Conservation (phyloP, 2,113 vertebrate genomes). For the Rallus limicola region DNA sequence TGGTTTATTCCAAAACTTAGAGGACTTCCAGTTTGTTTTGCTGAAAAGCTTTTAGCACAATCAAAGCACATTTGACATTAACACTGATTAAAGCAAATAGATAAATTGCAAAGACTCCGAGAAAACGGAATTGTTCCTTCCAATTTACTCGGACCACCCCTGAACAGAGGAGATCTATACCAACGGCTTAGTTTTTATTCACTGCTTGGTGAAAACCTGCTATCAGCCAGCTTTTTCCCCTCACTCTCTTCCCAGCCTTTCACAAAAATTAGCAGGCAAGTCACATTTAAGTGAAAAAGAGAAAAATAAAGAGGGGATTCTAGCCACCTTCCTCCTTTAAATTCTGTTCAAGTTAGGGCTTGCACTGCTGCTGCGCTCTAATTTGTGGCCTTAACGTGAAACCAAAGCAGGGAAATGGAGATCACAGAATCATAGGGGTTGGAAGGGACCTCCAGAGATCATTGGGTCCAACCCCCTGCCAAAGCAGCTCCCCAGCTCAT, state of each 20-base stretch:
- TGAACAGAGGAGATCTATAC: constrained; percentile 42
- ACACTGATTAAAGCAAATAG: constrained; percentile 26
- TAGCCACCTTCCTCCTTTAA: background rate
- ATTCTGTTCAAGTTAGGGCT: background rate
- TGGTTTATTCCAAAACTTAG: background rate
- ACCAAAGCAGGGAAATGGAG: background rate
- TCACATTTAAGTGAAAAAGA: background rate
- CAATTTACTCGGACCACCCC: constrained; percentile 5
- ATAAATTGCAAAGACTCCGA: background rate
- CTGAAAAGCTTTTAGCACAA: constrained; percentile 29
- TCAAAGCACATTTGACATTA: constrained; percentile 38
- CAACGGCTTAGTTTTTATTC: constrained; percentile 22
- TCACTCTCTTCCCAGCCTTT: background rate
- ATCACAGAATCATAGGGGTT: no score
- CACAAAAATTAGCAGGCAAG: background rate
- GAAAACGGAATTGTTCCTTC: background rate
- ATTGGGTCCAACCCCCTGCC: no score
- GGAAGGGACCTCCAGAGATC: no score
- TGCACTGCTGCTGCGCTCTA: background rate
- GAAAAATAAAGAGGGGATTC: background rate
- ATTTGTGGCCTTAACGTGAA: background rate
- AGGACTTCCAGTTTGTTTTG: background rate
- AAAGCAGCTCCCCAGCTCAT: no score
- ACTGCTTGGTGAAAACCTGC: constrained; percentile 4
- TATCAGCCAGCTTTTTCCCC: background rate